Evolutionary conservation across 2,113 vertebrate genomes (phyloP), one percentile per base, ranked within the genome.

Genomic region (Oncorhynchus keta): DNA sequence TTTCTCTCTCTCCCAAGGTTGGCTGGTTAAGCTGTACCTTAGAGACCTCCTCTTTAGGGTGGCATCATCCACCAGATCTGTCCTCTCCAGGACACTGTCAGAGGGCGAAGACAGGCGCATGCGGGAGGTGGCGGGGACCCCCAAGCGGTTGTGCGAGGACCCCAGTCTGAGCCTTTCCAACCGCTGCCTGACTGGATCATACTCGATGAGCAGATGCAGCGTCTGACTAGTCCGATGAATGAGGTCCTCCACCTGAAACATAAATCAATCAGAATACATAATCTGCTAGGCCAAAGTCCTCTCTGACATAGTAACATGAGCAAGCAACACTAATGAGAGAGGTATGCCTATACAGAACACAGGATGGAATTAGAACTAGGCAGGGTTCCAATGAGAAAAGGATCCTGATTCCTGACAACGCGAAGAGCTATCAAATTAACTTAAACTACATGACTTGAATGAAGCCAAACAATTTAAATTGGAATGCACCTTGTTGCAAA

Each of bases 161-260:
- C 95, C 95, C 80, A 96, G 89, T 24, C 92, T 92, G 2, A 97
- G 93, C 30, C 91, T 90, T 87, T 96, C 96, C 72, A 96, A 83
- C 72, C 92, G 95, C 90, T 97, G 96, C 1, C 95, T 94, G 83
- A 97, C 95, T 0, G 97, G 97, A 84, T 99, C 96, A 0, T 98
- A 97, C 83, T 99, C 97, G 2, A 99, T 95, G 28, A 98, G 91
- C 85, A 99, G 94, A 92, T 98, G 97, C 64, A 99, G 94, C 0
- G 95, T 95, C 87, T 97, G 96, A 90, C 94, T 96, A 3, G 97
- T 98, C 84, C 92, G 92, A 88, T 94, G 95, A 83, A 99, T 95
- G 6, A 97, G 87, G 24, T 97, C 93, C 76, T 98, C 95, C 81
- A 98, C 96, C 97, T 99, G 81, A 86, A 70, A 8, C 39, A 84